Conservation (phyloP, 2,113 vertebrate genomes). For the Dipodomys stephensi region DNA sequence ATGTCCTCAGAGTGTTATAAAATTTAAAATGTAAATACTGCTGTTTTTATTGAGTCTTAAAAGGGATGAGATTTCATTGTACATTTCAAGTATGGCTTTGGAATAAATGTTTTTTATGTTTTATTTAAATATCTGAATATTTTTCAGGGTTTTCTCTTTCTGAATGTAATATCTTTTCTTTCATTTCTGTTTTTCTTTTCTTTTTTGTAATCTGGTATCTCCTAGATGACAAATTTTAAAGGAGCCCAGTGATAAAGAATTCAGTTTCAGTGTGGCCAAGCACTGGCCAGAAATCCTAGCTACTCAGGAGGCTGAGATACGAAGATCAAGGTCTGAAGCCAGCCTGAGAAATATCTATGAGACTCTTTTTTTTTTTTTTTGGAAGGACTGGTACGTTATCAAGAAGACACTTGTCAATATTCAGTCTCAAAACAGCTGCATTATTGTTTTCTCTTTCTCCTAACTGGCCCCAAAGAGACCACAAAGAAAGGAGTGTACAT, state of each 20-base stretch:
- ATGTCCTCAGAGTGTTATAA: constrained; percentile 22
- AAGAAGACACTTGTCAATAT: constrained; percentile 85
- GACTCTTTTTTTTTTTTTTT: not conserved
- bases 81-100: constrained; percentile 61
- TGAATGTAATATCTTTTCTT: not conserved
- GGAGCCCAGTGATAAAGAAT: constrained; percentile 2
- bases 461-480: constrained; percentile 72
- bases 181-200: no score
- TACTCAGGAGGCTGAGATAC: no score
- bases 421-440: constrained; percentile 88
- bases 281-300: no score
- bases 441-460: constrained; percentile 72
- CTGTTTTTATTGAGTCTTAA: constrained; percentile 56
- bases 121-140: constrained; percentile 48
- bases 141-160: constrained; percentile 41
- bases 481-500: constrained; percentile 74
- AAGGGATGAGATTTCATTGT: constrained; percentile 33
- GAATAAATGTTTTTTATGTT: constrained; percentile 82
- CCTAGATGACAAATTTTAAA: constrained; percentile 22
- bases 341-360: no score
- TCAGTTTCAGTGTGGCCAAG: not conserved
- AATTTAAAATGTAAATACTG: constrained; percentile 26
- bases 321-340: no score
- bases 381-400: constrained; percentile 86
- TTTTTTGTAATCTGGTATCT: constrained; percentile 34